These are phyloP conservation scores for Recurvirostra avosetta DNA, from an alignment of 2,113 vertebrate species.

Conservation along the genomic window DNA sequence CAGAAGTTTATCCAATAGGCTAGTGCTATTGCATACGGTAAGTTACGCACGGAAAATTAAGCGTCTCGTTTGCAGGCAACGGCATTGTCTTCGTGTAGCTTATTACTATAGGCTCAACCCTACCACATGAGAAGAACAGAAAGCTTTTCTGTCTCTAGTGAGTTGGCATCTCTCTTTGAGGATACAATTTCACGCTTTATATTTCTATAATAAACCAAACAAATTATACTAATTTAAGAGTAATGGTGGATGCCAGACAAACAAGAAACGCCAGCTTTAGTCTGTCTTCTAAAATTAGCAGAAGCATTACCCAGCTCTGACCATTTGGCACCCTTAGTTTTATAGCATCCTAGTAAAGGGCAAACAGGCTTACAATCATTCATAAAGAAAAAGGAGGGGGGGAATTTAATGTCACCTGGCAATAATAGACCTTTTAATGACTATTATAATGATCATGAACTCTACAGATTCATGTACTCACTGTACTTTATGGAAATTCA, in stretches of 20 bases:
- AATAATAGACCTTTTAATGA: neutral
- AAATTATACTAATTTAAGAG: slow-evolving; percentile 26
- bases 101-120: neutral
- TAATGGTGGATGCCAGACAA: neutral
- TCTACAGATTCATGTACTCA: neutral
- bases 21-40: neutral
- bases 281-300: neutral
- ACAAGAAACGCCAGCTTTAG: slow-evolving; percentile 8
- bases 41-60: neutral
- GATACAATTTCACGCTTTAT: neutral
- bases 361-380: neutral
- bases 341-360: neutral
- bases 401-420: neutral
- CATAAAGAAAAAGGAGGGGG: neutral
- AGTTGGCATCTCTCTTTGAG: neutral
- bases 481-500: neutral
- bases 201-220: slow-evolving; percentile 21
- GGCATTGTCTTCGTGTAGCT: neutral
- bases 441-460: neutral
- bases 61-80: neutral
- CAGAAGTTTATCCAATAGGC: neutral
- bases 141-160: slow-evolving; percentile 1
- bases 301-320: neutral
- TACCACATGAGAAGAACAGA: slow-evolving; percentile 17
- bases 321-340: neutral